These are phyloP conservation scores for Antitype chi DNA, from an alignment of 2,888 invertebrate genomes.

Conservation along the genomic window DNA sequence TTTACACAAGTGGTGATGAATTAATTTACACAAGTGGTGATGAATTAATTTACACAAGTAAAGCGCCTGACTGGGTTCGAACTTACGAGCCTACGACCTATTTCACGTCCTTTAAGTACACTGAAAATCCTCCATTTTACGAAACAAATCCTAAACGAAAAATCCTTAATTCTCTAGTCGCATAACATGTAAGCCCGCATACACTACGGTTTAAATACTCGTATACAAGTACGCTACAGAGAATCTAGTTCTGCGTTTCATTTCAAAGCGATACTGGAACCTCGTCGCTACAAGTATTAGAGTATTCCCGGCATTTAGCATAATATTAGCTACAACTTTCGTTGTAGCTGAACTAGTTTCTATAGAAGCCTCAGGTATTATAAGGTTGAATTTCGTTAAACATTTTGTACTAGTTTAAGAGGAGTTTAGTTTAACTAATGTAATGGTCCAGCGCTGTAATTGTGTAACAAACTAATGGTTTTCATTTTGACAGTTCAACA, in stretches of 20 bases:
- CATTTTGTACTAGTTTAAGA: constrained; percentile 4
- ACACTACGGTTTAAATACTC: constrained; percentile 22
- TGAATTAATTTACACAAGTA: too few relatives aligned
- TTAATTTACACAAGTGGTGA: too few relatives aligned
- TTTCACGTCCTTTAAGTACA: too few relatives aligned
- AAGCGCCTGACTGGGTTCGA: too few relatives aligned
- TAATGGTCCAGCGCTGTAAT: background rate
- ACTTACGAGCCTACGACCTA: too few relatives aligned
- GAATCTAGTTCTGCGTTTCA: constrained; percentile 36
- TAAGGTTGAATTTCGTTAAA: constrained; percentile 8
- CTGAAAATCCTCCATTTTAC: background rate
- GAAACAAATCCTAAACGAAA: background rate
- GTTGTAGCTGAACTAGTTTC: constrained; percentile 37
- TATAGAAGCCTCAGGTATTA: background rate
- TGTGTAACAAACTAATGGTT: too few relatives aligned
- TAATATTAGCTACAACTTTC: constrained; percentile 31
- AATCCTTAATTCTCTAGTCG: background rate
- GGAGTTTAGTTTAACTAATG: background rate
- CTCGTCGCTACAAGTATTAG: constrained; percentile 9
- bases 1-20: too few relatives aligned
- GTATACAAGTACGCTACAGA: background rate
- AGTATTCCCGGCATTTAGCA: constrained; percentile 30
- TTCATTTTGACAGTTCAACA: too few relatives aligned
- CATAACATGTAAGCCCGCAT: constrained; percentile 5
- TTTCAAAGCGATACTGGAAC: constrained; percentile 36